phyloP scores from a whole-genome alignment of 2,113 vertebrate species.

The Saguinus midas region DNA sequence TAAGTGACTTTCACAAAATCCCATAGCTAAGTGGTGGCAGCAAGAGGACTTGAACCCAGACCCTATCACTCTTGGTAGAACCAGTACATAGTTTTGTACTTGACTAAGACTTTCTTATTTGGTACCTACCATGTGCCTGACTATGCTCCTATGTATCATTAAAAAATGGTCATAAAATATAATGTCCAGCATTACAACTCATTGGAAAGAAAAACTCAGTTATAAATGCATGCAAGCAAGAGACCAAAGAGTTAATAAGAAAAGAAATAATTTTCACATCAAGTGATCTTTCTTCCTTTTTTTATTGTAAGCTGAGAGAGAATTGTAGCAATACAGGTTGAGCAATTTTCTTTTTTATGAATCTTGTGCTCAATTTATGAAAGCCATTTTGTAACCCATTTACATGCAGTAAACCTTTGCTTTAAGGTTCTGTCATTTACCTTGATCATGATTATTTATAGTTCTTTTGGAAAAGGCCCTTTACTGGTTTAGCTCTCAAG shows the following conservation, averaged over 20 bases:
- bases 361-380: conserved; percentile 76
- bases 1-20: not conserved
- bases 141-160: not conserved
- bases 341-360: conserved; percentile 79
- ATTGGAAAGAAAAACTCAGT: conserved; percentile 44
- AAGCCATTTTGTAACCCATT: conserved; percentile 78
- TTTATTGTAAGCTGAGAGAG: conserved; percentile 69
- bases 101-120: not conserved
- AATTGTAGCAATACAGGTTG: conserved; percentile 77
- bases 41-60: not conserved
- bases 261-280: conserved; percentile 76
- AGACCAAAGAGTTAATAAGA: conserved; percentile 75
- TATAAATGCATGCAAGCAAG: conserved; percentile 32
- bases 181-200: not conserved
- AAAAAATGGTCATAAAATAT: not conserved
- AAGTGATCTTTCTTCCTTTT: conserved; percentile 67
- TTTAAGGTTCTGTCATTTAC: conserved; percentile 66
- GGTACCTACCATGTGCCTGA: not conserved
- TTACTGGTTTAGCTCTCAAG: conserved; percentile 19
- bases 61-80: not conserved
- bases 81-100: not conserved
- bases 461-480: conserved; percentile 60
- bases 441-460: conserved; percentile 71
- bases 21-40: not conserved
- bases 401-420: conserved; percentile 77